Base-by-base conservation (phyloP, 2,113 vertebrate genomes). In the Rhinichthys klamathensis region DNA sequence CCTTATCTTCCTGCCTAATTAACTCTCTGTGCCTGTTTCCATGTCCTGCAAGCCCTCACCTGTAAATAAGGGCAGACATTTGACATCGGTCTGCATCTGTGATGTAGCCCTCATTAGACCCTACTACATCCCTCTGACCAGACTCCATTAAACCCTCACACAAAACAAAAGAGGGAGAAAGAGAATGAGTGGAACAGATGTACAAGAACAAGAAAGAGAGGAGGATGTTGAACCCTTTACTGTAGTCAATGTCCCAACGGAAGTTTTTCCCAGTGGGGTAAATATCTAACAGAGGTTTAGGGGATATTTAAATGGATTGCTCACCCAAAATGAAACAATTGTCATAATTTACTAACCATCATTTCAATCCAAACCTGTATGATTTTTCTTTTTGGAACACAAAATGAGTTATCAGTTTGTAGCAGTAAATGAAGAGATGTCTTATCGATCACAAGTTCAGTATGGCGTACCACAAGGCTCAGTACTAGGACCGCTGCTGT, bases 21-120 rank as follows among this genome's bases (percentile, higher is more conserved):
- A 94, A 92, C 93, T 93, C 91, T 82, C 89, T 90, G 90, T 90
- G 81, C 92, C 91, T 78, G 82, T 90, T 90, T 85, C 88, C 83
- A 90, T 81, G 86, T 90, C 91, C 90, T 91, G 88, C 87, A 91
- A 90, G 91, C 84, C 91, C 91, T 90, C 91, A 90, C 80, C 90
- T 87, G 92, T 94, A 93, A 95, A 92, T 94, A 94, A 93, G 87
- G 89, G 92, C 89, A 83, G 90, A 89, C 90, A 90, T 90, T 91
- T 84, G 92, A 89, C 90, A 93, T 90, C 89, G 88, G 90, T 86
- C 87, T 67, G 88, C 87, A 89, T 88, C 90, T 91, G 90, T 87
- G 83, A 83, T 87, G 84, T 84, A 85, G 85, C 90, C 90, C 93
- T 94, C 93, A 93, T 95, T 94, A 94, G 88, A 93, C 90, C 90